phyloP scores from a whole-genome alignment of 2,113 vertebrate species.

The Taurulus bubalis region DNA sequence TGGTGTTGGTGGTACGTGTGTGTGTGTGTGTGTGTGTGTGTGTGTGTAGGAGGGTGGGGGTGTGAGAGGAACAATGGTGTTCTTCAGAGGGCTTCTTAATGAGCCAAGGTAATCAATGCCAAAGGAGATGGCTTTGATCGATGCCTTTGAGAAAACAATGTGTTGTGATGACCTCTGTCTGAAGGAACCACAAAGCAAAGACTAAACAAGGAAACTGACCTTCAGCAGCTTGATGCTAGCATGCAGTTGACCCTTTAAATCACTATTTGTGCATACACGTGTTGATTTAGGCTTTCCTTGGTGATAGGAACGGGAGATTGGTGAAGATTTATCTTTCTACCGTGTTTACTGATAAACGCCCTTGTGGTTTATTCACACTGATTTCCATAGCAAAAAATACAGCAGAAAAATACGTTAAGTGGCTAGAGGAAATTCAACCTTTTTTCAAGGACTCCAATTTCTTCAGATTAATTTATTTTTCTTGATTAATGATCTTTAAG shows the following conservation, averaged over 20 bases:
- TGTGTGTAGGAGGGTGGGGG: constrained; percentile 13
- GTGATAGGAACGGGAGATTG: constrained; percentile 39
- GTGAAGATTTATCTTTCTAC: constrained; percentile 46
- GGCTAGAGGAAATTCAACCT: not conserved
- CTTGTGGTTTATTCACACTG: constrained; percentile 8
- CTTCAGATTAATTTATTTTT: not conserved
- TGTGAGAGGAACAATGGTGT: constrained; percentile 42
- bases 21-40: constrained; percentile 4
- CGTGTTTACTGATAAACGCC: constrained; percentile 40
- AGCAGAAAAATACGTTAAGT: not conserved
- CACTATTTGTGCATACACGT: constrained; percentile 51
- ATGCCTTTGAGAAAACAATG: constrained; percentile 81
- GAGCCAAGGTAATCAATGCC: constrained; percentile 81
- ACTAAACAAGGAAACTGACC: constrained; percentile 73
- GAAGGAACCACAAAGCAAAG: constrained; percentile 66
- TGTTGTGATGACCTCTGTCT: constrained; percentile 73
- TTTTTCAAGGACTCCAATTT: not conserved
- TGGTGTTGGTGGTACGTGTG: not conserved
- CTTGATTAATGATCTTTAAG: constrained; percentile 2
- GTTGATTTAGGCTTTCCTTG: constrained; percentile 57
- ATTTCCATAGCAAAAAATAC: not conserved
- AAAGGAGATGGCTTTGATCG: constrained; percentile 81
- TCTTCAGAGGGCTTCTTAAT: constrained; percentile 79
- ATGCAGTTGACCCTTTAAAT: constrained; percentile 56
- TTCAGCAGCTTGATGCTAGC: constrained; percentile 57